A percentile compares a stretch with the other conserved stretches of the same genome.
These are phyloP conservation scores for Lasioglossum lativentre DNA, from an alignment of 2,888 invertebrate genomes.

Conservation along the genomic window DNA sequence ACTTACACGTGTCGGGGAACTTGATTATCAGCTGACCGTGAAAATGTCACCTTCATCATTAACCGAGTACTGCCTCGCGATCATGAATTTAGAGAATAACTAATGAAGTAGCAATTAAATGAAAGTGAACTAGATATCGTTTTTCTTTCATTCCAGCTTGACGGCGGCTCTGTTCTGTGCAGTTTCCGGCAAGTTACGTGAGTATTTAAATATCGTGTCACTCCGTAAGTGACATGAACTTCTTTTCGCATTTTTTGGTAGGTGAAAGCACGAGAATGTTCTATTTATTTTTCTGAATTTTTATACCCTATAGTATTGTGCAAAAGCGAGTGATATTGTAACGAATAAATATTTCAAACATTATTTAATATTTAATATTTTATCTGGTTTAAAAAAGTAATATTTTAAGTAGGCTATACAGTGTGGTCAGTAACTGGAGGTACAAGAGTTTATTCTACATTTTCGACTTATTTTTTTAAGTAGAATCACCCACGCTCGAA, in stretches of 20 bases:
- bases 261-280: no score
- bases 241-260: background rate
- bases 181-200: conserved; percentile 74
- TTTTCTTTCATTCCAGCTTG: conserved; percentile 67
- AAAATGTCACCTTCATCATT: background rate
- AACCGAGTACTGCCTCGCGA: background rate
- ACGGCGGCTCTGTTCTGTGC: conserved; percentile 62
- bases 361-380: no score
- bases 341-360: no score
- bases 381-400: no score
- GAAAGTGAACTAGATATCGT: background rate
- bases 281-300: no score
- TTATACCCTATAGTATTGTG: no score
- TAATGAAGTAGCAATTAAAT: background rate
- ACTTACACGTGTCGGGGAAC: background rate
- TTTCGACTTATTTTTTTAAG: no score
- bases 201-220: conserved; percentile 62
- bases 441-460: no score
- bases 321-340: no score
- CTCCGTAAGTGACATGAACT: background rate
- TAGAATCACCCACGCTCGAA: no score
- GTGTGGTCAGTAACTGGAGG: no score
- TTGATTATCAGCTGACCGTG: background rate
- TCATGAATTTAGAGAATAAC: background rate
- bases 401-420: no score